Base-by-base conservation (phyloP, 2,113 vertebrate genomes). In the Pachycephala philippinensis region DNA sequence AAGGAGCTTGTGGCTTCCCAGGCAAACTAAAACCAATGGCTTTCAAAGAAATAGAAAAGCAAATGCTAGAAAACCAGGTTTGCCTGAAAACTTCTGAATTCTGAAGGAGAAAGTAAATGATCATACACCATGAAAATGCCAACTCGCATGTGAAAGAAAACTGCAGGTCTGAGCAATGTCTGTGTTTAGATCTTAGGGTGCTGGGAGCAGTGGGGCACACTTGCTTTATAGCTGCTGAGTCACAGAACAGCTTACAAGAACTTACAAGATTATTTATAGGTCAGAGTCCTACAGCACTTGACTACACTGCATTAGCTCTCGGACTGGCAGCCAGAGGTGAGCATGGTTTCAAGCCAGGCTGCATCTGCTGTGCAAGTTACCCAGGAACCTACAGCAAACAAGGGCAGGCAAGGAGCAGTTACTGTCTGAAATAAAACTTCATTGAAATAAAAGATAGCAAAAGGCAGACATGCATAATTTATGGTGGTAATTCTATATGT, bases 401-500 rank as follows among this genome's bases (percentile, higher is more conserved):
- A 74, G 93, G 93, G 80, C 78, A 95, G 90, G 89, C 91, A 92
- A 75, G 60, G 91, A 87, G 56, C 87, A 84, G 87, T 80, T 93
- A 91, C 68, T 56, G 53, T 70, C 84, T 72, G 86, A 96, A 95
- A 97, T 91, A 94, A 97, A 96, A 96, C 87, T 86, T 92, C 82
- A 91, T 78, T 95, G 87, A 96, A 97, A 95, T 71, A 92, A 71
- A 97, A 91, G 96, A 95, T 31, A 92, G 80, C 91, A 84, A 91
- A 93, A 93, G 95, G 90, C 95, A 96, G 94, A 88, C 92, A 87
- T 95, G 96, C 98, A 96, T 88, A 83, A 96, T 91, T 97, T 87
- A 91, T 57, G 64, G 81, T 63, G 91, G 94, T 70, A 95, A 60
- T 82, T 79, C 77, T 95, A 70, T 84, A 91, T 69, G 81, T 88